Base-by-base conservation (phyloP, 2,888 invertebrate genomes). In the Rotaria magnacalcarata region DNA sequence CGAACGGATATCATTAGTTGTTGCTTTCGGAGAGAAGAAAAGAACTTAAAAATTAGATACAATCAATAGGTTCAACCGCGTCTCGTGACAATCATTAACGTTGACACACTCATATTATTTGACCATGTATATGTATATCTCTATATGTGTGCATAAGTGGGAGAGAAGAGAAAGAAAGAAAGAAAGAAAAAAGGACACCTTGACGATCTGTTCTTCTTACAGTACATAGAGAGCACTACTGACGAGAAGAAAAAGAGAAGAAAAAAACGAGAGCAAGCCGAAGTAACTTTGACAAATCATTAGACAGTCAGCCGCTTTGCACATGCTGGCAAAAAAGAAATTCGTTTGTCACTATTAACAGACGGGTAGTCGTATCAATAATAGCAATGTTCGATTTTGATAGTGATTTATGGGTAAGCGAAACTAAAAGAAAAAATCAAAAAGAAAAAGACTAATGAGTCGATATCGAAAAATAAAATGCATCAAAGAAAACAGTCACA, bases 381-480 rank as follows among this genome's bases (percentile, higher is more conserved):
- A 80, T 43, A 43, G 14, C 67, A 24, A 80, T 80, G 47, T 80
- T 80, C 47, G 80, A 80, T 47, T 43, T 34, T 43, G 80, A 80
- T 47, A 43, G 47, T 80, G 80, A 80, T 80, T 80, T 80, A 80
- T 80, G 80, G 80, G 80, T 80, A 80, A 80, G 80, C 21, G 47
- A 41, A 5, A 21, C n/a, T 21, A n/a, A 43, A 16, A 47, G 80
- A 80, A 16, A 16, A 67, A 24, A 27, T 16, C 7, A 56, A 24
- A 56, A 54, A 19, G 50, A 27, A 34, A 8, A 34, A 24, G 34
- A 67, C 27, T 8, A 34, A 34, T 8, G 8, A 56, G 0, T 56
- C 24, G 0, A 56, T 21, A 8, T 50, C 50, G 50, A 50, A 56
- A 56, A 56, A 56, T 24, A 56, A 56, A 56, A 56, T 8, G 2